Base-by-base conservation (phyloP, 2,113 vertebrate species). In the Ophiodon elongatus region DNA sequence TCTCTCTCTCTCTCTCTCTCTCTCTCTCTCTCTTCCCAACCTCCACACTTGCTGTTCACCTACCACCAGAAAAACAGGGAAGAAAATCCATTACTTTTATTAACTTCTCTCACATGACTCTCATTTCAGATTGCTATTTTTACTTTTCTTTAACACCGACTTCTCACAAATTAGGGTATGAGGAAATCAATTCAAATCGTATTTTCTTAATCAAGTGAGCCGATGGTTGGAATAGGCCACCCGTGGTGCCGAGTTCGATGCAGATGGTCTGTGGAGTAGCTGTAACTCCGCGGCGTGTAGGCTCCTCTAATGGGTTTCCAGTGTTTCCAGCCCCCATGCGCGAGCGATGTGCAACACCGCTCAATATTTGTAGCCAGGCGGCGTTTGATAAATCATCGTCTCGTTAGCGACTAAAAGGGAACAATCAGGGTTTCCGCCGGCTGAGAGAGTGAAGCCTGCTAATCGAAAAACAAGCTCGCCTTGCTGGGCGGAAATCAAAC, bases 51-150 rank as follows among this genome's bases (percentile, higher is more conserved):
- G 21, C 83, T 73, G 60, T 76, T 67, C 72, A 57, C 37, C 71
- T 54, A 74, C 64, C 60, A 60, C 50, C 60, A 75, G 76, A 37
- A 79, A 86, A 84, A 85, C 74, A 66, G 15, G 81, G 50, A 35
- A 82, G 73, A 79, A 88, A 90, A 89, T 92, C 91, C 89, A 91
- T 92, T 92, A 91, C 91, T 92, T 91, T 92, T 91, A 94, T 93
- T 93, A 94, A 91, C 89, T 94, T 86, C 83, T 89, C 79, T 84
- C 73, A 76, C 90, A 79, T 83, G 76, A 62, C 82, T 74, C 85
- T 94, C 79, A 85, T 92, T 91, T 90, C 68, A 88, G 73, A 91
- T 89, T 89, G 77, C 85, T 88, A 73, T 74, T 70, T 74, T 13
- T 54, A 3, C 1, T n/a, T 82, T 86, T 88, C 82, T 88, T 81